phyloP scores from a whole-genome alignment of 2,888 invertebrate genomes.

The Drosophila setosimentum region DNA sequence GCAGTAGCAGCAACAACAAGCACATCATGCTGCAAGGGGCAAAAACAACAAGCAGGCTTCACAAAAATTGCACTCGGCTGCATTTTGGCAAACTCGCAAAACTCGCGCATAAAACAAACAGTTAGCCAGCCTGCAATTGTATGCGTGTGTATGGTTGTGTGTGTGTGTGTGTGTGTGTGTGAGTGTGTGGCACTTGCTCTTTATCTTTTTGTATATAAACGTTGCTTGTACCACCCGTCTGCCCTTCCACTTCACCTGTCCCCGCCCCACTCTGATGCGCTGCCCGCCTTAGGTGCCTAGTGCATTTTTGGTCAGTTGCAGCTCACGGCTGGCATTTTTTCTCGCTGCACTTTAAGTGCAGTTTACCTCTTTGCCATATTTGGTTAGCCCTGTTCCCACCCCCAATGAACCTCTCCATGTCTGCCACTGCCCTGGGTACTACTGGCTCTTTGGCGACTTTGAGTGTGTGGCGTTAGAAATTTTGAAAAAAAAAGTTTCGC shows the following conservation, averaged over 20 bases:
- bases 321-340: slow-evolving; percentile 72
- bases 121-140: slow-evolving; percentile 33
- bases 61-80: slow-evolving; percentile 76
- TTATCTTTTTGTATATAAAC: slow-evolving; percentile 80
- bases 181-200: slow-evolving; percentile 70
- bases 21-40: slow-evolving; percentile 24
- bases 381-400: slow-evolving; percentile 16
- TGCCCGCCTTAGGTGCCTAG: slow-evolving; percentile 56
- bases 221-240: slow-evolving; percentile 44
- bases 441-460: slow-evolving; percentile 70
- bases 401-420: not conserved
- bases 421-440: slow-evolving; percentile 16
- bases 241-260: slow-evolving; percentile 7
- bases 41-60: slow-evolving; percentile 62
- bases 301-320: slow-evolving; percentile 81
- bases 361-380: slow-evolving; percentile 74
- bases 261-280: slow-evolving; percentile 18
- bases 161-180: slow-evolving; percentile 25
- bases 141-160: slow-evolving; percentile 10
- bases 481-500: slow-evolving; percentile 78
- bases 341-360: slow-evolving; percentile 83
- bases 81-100: slow-evolving; percentile 74
- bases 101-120: slow-evolving; percentile 75
- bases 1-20: slow-evolving; percentile 31
- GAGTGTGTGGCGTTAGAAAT: slow-evolving; percentile 79